These are phyloP conservation scores for Cactoblastis cactorum DNA, from an alignment of 2,888 invertebrate species.

Conservation along the genomic window DNA sequence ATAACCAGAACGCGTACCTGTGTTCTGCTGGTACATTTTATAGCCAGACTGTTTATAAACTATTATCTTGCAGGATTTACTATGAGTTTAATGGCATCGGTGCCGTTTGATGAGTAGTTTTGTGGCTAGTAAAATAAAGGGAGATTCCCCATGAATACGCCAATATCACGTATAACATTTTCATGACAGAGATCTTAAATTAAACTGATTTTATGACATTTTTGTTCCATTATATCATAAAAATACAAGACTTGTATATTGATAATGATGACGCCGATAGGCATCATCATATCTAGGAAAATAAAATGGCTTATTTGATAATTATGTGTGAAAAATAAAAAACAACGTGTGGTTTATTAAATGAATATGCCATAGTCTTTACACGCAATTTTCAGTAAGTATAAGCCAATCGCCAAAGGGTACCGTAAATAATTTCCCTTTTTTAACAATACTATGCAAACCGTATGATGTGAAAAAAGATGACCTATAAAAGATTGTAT, in stretches of 20 bases:
- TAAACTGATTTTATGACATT: not conserved
- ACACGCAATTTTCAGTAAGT: too few species aligned
- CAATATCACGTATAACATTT: not conserved
- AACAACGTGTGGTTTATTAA: too few species aligned
- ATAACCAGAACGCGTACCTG: not conserved
- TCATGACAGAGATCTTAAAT: not conserved
- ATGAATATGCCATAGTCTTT: too few species aligned
- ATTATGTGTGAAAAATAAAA: too few species aligned
- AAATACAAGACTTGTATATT: too few species aligned
- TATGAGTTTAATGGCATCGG: slow-evolving; percentile 3
- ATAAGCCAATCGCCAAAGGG: too few species aligned
- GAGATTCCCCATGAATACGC: not conserved
- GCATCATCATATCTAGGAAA: too few species aligned
- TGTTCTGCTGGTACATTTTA: not conserved
- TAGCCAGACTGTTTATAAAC: slow-evolving; percentile 2
- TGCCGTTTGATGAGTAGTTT: slow-evolving; percentile 7
- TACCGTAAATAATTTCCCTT: too few species aligned
- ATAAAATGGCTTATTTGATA: too few species aligned
- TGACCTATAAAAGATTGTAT: not conserved
- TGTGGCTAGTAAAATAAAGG: not conserved
- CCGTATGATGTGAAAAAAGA: not conserved
- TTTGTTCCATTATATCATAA: too few species aligned
- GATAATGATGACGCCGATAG: too few species aligned
- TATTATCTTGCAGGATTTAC: slow-evolving; percentile 4
- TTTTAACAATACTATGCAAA: not conserved